phyloP scores from a whole-genome alignment of 1,140 invertebrate species.

The Caenorhabditis briggsae region DNA sequence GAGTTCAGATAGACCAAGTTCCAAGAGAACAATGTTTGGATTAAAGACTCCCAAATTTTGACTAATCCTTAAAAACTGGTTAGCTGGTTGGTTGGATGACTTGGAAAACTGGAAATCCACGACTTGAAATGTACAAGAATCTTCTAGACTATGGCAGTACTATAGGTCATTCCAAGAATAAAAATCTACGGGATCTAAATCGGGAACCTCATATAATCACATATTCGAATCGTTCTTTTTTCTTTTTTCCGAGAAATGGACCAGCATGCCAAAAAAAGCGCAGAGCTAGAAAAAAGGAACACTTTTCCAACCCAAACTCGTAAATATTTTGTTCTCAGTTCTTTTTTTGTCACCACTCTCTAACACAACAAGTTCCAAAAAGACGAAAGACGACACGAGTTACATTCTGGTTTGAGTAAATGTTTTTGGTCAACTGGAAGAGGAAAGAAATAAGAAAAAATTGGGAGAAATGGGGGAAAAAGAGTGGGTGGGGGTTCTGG shows the following conservation, averaged over 20 bases:
- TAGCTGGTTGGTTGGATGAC: too few species aligned
- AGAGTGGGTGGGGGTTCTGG: not conserved
- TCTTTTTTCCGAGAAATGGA: not conserved
- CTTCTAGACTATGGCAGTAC: too few species aligned
- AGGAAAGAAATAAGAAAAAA: not conserved
- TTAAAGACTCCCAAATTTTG: too few species aligned
- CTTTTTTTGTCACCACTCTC: constrained; percentile 19
- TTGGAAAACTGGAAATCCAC: too few species aligned
- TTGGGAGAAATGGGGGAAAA: not conserved
- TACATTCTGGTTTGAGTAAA: constrained; percentile 2
- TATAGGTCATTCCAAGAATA: too few species aligned
- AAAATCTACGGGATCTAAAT: too few species aligned
- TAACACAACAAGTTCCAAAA: not conserved
- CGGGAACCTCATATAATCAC: not conserved
- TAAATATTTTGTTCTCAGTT: constrained; percentile 26
- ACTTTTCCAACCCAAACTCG: not conserved
- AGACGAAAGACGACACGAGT: constrained; percentile 12
- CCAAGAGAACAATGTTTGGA: too few species aligned
- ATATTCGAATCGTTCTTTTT: not conserved
- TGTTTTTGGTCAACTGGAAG: constrained; percentile 27
- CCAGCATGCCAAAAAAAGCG: not conserved
- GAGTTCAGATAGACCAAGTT: too few species aligned
- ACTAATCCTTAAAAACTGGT: too few species aligned
- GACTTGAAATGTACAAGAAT: not conserved
- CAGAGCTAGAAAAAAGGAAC: constrained; percentile 20